These are phyloP conservation scores for Pachyramphus minor DNA, from an alignment of 2,113 vertebrate species.

Conservation along the genomic window DNA sequence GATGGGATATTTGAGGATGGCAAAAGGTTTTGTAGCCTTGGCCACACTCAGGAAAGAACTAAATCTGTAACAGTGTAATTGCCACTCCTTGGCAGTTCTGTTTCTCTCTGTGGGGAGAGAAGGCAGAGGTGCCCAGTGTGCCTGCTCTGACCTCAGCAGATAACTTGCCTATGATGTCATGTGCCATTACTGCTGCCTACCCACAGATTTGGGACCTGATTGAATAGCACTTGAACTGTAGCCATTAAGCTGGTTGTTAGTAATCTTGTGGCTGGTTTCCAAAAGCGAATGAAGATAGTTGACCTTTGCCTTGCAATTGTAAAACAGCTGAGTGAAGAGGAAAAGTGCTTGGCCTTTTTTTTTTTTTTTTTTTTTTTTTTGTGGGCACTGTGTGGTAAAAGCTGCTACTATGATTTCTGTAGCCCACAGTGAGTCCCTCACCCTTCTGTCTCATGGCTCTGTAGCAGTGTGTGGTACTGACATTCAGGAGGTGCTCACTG, in stretches of 20 bases:
- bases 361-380: background rate
- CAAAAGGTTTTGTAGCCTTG: background rate
- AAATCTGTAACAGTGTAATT: background rate
- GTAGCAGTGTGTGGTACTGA: background rate
- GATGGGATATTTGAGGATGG: background rate
- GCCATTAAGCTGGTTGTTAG: conserved; percentile 69
- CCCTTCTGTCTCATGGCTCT: background rate
- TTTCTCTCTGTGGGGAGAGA: background rate
- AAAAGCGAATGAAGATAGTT: conserved; percentile 62
- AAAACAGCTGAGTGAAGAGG: conserved; percentile 60
- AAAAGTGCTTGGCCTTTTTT: conserved; percentile 3
- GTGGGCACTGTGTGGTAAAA: background rate
- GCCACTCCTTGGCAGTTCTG: background rate
- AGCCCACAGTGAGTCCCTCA: background rate
- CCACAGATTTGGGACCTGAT: background rate
- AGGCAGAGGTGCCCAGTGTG: background rate
- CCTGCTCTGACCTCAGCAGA: conserved; percentile 49
- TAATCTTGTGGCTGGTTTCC: conserved; percentile 72
- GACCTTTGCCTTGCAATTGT: conserved; percentile 63
- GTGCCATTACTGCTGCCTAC: conserved; percentile 48
- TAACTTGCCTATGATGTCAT: conserved; percentile 65
- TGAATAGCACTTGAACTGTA: conserved; percentile 58
- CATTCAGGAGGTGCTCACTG: background rate
- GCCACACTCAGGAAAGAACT: background rate
- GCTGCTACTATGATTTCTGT: background rate